Percentiles rank a stretch among this genome's conserved stretches.
Evolutionary conservation across 2,888 invertebrate species (phyloP).

Genomic region (Hoplodrina blanda): DNA sequence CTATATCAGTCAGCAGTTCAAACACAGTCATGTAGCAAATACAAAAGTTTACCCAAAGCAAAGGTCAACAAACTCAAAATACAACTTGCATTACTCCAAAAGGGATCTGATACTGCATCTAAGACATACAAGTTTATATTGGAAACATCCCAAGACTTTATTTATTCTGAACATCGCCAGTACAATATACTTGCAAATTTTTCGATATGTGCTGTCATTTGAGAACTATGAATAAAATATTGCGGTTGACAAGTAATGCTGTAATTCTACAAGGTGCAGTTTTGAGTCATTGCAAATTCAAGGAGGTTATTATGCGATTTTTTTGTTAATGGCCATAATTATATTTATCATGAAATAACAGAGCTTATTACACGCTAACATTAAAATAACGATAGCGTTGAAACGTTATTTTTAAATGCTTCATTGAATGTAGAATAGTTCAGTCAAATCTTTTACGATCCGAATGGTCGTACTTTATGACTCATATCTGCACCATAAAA

Average conservation of each 20-base stretch:
- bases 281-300: no score
- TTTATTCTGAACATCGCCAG: conserved; percentile 61
- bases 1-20: no score
- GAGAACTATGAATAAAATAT: conserved; percentile 67
- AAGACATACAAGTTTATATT: conserved; percentile 38
- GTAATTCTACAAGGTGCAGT: conserved; percentile 27
- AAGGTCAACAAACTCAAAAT: conserved; percentile 18
- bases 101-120: conserved; percentile 26
- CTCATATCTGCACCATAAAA: conserved; percentile 2
- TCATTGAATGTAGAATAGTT: neutral
- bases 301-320: no score
- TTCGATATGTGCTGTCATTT: conserved; percentile 66
- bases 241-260: conserved; percentile 39
- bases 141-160: conserved; percentile 44
- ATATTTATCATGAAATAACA: no score
- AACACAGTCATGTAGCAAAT: no score
- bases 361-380: no score
- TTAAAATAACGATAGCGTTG: no score
- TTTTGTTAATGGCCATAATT: no score
- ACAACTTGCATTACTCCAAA: conserved; percentile 7
- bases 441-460: neutral
- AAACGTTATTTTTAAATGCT: no score
- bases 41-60: no score
- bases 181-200: conserved; percentile 71
- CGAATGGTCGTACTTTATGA: neutral